These are phyloP conservation scores for Chironomus tepperi DNA, from an alignment of 1,140 invertebrate genomes.

Conservation along the genomic window DNA sequence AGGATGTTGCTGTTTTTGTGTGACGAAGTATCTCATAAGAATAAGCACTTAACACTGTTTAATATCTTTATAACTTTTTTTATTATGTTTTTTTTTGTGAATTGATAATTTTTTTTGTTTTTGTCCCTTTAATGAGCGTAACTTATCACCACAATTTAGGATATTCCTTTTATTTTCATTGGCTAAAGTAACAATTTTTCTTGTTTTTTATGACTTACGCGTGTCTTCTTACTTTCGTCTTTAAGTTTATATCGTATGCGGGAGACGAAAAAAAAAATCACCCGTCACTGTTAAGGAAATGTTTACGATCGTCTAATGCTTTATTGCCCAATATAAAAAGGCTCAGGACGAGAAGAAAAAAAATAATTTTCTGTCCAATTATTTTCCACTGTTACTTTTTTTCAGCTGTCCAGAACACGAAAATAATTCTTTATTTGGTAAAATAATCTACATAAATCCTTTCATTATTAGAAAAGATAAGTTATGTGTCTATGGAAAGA, in stretches of 20 bases:
- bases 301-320: constrained; percentile 7
- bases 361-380: not conserved
- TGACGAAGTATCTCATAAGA: not conserved
- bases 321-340: not conserved
- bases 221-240: not conserved
- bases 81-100: not conserved
- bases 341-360: not conserved
- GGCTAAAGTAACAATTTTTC: not conserved
- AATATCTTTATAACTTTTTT: not conserved
- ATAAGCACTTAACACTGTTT: not conserved
- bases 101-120: not conserved
- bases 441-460: not conserved
- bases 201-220: constrained; percentile 4
- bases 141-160: not conserved
- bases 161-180: not conserved
- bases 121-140: not conserved
- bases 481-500: too few relatives aligned
- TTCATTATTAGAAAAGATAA: not conserved
- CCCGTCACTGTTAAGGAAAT: not conserved
- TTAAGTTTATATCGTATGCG: not conserved
- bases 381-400: not conserved
- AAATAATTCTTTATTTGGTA: too few relatives aligned
- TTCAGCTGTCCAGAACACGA: too few relatives aligned
- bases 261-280: too few relatives aligned
- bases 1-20: not conserved